These are phyloP conservation scores for Pyrocoelia pectoralis DNA, from an alignment of 2,888 invertebrate genomes.

Conservation along the genomic window DNA sequence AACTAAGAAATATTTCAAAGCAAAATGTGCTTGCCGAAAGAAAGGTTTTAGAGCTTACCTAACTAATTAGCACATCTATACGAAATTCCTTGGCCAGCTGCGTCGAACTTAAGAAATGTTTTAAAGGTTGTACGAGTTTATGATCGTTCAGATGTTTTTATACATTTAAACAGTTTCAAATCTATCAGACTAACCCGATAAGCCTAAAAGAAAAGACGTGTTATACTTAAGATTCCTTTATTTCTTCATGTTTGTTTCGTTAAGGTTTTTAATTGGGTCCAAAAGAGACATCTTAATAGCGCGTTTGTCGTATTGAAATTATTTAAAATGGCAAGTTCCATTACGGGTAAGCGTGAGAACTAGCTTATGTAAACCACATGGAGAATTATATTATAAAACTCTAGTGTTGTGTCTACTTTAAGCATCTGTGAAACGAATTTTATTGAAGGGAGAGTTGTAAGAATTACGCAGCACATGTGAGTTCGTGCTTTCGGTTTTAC, in stretches of 20 bases:
- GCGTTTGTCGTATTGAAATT: conserved; percentile 4
- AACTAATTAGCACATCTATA: conserved; percentile 58
- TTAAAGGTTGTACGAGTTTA: conserved; percentile 49
- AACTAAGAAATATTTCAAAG: conserved; percentile 14
- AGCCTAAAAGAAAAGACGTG: conserved; percentile 50
- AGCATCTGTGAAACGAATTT: conserved; percentile 20
- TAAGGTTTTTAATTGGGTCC: conserved; percentile 11
- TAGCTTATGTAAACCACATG: conserved; percentile 23
- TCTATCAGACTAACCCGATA: conserved; percentile 49
- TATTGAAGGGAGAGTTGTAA: conserved; percentile 16
- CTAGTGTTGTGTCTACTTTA: conserved; percentile 25
- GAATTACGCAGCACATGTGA: conserved; percentile 12
- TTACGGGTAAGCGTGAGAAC: conserved; percentile 19
- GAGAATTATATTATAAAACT: conserved; percentile 15
- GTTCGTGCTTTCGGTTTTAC: background rate
- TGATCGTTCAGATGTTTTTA: conserved; percentile 49
- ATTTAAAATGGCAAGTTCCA: conserved; percentile 11
- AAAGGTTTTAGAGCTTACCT: conserved; percentile 49
- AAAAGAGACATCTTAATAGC: conserved; percentile 7
- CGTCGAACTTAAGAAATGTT: conserved; percentile 41
- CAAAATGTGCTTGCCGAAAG: conserved; percentile 44
- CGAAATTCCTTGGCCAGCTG: conserved; percentile 58
- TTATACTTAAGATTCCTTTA: conserved; percentile 36
- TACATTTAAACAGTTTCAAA: conserved; percentile 36
- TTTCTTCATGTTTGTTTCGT: conserved; percentile 24